Conservation (phyloP, 2,113 vertebrate species). For the Kryptolebias marmoratus region DNA sequence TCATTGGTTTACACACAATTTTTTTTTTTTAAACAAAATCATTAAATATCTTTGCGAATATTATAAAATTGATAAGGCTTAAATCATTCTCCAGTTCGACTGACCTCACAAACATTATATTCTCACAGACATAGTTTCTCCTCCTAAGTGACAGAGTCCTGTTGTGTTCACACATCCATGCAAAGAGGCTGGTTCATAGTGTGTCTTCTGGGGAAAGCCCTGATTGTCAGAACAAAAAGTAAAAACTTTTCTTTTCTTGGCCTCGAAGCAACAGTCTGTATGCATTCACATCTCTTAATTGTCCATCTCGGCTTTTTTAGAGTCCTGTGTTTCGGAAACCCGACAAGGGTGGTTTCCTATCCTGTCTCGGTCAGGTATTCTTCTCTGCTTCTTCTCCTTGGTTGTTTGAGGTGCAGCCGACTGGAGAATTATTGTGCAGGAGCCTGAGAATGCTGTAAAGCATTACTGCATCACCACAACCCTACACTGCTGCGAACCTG, state of each 20-base stretch:
- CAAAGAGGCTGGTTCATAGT: conserved; percentile 18
- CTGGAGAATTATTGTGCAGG: conserved; percentile 49
- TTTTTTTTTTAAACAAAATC: conserved; percentile 48
- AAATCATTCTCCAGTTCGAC: conserved; percentile 61
- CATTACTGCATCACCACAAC: conserved; percentile 25
- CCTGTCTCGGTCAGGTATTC: background rate
- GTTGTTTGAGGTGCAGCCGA: conserved; percentile 19
- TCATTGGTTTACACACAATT: conserved; percentile 60
- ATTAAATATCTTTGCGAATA: conserved; percentile 77
- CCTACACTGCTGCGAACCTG: conserved; percentile 60
- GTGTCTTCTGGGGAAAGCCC: conserved; percentile 62
- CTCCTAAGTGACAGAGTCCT: background rate
- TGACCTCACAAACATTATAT: conserved; percentile 24
- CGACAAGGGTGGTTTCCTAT: background rate
- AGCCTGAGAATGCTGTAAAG: conserved; percentile 46
- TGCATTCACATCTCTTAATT: background rate
- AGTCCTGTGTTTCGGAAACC: conserved; percentile 19
- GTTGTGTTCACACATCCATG: conserved; percentile 8
- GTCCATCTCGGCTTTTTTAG: background rate
- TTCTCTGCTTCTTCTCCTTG: conserved; percentile 1
- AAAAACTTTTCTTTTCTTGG: conserved; percentile 40
- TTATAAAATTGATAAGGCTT: conserved; percentile 71
- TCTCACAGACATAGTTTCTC: too few species aligned
- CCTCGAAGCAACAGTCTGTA: conserved; percentile 71
- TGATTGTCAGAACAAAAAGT: conserved; percentile 80